These are phyloP conservation scores for Clistopyga incitator DNA, from an alignment of 2,888 invertebrate species.

Conservation along the genomic window DNA sequence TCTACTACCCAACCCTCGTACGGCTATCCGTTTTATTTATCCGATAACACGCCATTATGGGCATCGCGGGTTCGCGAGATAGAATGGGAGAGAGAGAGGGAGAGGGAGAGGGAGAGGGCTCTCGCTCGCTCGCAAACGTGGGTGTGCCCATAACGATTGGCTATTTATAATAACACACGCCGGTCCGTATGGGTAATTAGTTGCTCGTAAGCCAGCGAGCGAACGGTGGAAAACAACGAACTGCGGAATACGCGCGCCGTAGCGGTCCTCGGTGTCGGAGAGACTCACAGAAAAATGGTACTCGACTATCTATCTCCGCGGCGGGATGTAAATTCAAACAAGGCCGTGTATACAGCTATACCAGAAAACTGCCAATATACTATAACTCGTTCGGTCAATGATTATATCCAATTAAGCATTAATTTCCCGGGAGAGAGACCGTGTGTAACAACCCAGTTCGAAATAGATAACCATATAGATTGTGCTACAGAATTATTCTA, in stretches of 20 bases:
- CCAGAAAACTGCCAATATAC: conserved; percentile 40
- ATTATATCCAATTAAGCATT: conserved; percentile 68
- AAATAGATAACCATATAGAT: conserved; percentile 46
- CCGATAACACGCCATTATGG: conserved; percentile 84
- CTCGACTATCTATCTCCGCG: conserved; percentile 63
- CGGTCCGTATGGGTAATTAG: conserved; percentile 83
- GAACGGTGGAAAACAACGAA: conserved; percentile 66
- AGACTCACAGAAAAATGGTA: conserved; percentile 62
- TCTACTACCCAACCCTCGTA: conserved; percentile 71
- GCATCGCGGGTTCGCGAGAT: conserved; percentile 73
- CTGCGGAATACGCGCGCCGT: conserved; percentile 46
- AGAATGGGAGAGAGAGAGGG: conserved; percentile 48
- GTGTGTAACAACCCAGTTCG: conserved; percentile 51
- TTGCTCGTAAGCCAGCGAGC: conserved; percentile 78
- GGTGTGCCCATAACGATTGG: conserved; percentile 83
- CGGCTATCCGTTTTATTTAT: conserved; percentile 84
- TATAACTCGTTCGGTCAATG: conserved; percentile 66
- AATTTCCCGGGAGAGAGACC: conserved; percentile 64
- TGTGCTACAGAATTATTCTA: conserved; percentile 9
- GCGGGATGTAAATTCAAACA: conserved; percentile 65
- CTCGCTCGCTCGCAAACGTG: conserved; percentile 75
- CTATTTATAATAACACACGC: conserved; percentile 83
- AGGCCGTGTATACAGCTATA: conserved; percentile 54
- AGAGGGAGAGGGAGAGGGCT: conserved; percentile 26
- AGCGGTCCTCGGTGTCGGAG: conserved; percentile 45